Base-by-base conservation (phyloP, 2,113 vertebrate species). In the Lipotes vexillifer region DNA sequence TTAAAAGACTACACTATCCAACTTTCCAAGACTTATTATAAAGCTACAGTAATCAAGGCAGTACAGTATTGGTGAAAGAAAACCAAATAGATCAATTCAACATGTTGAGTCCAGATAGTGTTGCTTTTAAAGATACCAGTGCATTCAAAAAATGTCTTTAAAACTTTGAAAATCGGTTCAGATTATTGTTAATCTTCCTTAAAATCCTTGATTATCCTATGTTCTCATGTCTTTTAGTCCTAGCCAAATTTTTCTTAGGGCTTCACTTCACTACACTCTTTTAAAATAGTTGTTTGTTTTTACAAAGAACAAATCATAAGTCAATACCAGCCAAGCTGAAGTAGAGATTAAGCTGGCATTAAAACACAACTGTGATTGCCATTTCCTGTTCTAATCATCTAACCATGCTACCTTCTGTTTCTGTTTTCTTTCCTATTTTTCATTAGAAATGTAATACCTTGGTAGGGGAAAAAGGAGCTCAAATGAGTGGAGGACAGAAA, bases 401-500 rank as follows among this genome's bases (percentile, higher is more conserved):
- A 74, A 93, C 78, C 57, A 61, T 44, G 15, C 31, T 89, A 12
- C 5, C 59, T 66, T 97, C 61, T 72, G 15, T 94, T 38, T 94
- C 20, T 93, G 31, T 84, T 55, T 36, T 61, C 72, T 55, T 87
- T 89, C 29, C 36, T 82, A 8, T 85, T 87, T 97, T 72, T 72
- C 41, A 63, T 66, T 94, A 97, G 98, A 98, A 97, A 97, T 98
- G 98, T 93, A 94, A 98, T 74, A 98, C 98, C 1, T 89, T 98
- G 23, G 98, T 98, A 44, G 98, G 98, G 27, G 97, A 98, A 90
- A 98, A 98, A 97, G 98, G 98, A 96, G 81, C 96, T 55, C 98
- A 98, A 59, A 97, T 98, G 86, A 98, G 98, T 65, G 98, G 97
- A 89, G 97, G 96, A 17, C 97, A 98, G 92, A 98, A 97, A 92